Evolutionary conservation across 2,888 invertebrate genomes (phyloP).

Genomic region (Agrochola lota): DNA sequence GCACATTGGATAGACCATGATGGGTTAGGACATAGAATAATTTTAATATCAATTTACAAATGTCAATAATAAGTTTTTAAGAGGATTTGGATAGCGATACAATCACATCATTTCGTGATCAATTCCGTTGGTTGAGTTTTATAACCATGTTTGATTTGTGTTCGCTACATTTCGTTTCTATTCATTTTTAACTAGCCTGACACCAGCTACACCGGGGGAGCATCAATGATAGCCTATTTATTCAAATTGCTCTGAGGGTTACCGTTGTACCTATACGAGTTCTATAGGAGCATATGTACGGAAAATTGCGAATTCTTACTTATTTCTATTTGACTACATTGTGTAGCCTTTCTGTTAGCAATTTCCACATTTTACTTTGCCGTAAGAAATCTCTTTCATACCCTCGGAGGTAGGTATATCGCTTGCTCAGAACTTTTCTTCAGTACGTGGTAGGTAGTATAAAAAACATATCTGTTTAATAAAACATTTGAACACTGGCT

Average conservation of each 20-base stretch:
- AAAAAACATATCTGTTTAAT: not conserved
- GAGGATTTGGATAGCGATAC: conserved; percentile 28
- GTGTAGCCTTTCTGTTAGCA: not conserved
- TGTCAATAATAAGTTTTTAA: conserved; percentile 8
- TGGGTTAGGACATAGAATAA: too few relatives aligned
- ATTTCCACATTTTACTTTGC: not conserved
- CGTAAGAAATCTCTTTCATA: not conserved
- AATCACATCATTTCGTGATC: conserved; percentile 24
- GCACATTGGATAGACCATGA: too few relatives aligned
- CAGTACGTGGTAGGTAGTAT: not conserved
- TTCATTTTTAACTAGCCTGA: conserved; percentile 53
- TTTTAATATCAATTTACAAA: conserved; percentile 26
- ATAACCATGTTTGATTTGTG: conserved; percentile 33
- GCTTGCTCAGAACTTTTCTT: not conserved
- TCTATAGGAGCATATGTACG: not conserved
- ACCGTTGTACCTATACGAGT: conserved; percentile 8
- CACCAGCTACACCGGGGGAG: conserved; percentile 31
- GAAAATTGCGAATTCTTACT: not conserved
- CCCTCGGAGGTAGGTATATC: not conserved
- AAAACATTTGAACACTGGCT: not conserved
- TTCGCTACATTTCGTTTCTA: conserved; percentile 49
- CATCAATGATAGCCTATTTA: conserved; percentile 51
- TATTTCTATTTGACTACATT: not conserved
- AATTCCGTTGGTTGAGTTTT: conserved; percentile 24
- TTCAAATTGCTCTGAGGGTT: conserved; percentile 56